Conservation (phyloP, 2,797 vertebrate species). For the Taenioides sp. region DNA sequence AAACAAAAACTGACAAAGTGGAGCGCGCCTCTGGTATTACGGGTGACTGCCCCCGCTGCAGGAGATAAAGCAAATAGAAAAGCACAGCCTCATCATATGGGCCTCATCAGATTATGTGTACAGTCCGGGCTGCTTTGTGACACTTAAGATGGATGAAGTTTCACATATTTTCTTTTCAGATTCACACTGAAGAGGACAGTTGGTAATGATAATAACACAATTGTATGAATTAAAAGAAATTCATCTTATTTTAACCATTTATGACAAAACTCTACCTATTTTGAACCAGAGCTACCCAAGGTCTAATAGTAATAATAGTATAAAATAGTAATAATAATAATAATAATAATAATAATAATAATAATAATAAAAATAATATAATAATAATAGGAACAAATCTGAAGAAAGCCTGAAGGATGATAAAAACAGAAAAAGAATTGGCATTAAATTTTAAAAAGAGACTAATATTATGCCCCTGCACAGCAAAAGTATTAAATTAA, state of each 20-base stretch:
- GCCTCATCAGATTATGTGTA: background rate
- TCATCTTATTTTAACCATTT: too few relatives aligned
- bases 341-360: too few relatives aligned
- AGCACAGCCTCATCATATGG: background rate
- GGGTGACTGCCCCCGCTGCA: background rate
- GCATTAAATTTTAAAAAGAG: too few relatives aligned
- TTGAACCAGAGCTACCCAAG: background rate
- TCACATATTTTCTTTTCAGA: too few relatives aligned
- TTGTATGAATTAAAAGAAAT: background rate
- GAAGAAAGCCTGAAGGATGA: too few relatives aligned
- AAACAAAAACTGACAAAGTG: conserved; percentile 4
- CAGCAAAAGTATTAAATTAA: too few relatives aligned
- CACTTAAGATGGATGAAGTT: too few relatives aligned
- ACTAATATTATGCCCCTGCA: too few relatives aligned
- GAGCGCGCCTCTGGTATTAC: conserved; percentile 3
- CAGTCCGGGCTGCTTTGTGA: background rate
- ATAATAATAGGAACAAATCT: background rate
- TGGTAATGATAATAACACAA: background rate
- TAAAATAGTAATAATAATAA: too few relatives aligned
- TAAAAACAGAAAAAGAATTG: too few relatives aligned
- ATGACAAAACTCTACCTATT: background rate
- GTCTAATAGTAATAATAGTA: too few relatives aligned
- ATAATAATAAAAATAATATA: too few relatives aligned
- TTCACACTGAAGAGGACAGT: background rate
- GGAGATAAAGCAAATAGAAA: background rate